Base-by-base conservation (phyloP, 1,140 invertebrate species). In the Rhopalosiphum maidis region DNA sequence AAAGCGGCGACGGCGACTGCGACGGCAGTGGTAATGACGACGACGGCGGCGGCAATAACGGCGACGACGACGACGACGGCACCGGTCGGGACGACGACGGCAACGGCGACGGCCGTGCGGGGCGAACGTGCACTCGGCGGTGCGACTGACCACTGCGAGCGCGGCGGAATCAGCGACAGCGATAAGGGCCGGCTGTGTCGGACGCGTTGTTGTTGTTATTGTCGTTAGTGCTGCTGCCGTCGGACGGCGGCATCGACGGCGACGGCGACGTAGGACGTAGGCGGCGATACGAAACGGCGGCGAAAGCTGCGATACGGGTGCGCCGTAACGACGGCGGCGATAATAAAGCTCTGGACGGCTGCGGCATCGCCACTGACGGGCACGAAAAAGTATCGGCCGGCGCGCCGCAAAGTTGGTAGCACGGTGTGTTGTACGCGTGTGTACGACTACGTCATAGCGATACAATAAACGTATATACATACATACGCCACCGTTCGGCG, bases 361-460 rank as follows among this genome's bases (percentile, higher is more conserved):
- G 82, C 91, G 82, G 82, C 82, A 85, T 85, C 91, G 91, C 91
- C 82, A 93, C 91, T 93, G 91, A 93, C 48, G 91, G 91, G 46
- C 88, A 54, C 51, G 88, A 23, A 89, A 92, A 92, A 92, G 41
- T 85, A 86, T 68, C 48, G 55, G 48, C 91, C 48, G 48, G 82
- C 91, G 82, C 82, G 48, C 43, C 55, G 68, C 68, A 43, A 93
- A 55, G 91, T 93, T 93, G 91, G 91, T 55, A 93, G 82, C 55
- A 93, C 82, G 91, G 77, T 43, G 60, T n/a, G 30, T 68, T 68
- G 60, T 68, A 68, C 60, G 60, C 60, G 60, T 51, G 77, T 51
- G 37, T 41, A 41, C 83, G 83, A 11, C 83, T 77, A 41, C 83
- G 23, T 86, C 37, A 41, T 30, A 25, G 23, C 60, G 1, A 30